Conservation (phyloP, 2,797 vertebrate genomes). For the Sebastes iracundus region DNA sequence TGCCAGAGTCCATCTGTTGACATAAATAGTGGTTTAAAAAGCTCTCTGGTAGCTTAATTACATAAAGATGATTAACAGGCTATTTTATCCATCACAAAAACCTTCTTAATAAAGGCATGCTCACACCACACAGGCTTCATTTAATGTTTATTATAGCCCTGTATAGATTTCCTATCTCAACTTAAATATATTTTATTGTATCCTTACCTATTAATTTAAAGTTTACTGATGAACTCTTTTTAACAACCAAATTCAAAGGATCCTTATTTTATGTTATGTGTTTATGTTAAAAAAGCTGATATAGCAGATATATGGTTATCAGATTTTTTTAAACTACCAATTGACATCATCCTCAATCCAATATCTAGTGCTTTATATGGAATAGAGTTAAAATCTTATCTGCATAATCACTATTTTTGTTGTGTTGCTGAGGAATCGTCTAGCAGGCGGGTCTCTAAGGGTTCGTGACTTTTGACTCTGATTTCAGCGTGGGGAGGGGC, state of each 20-base stretch:
- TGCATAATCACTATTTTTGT: neutral
- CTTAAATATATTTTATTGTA: neutral
- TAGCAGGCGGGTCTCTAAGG: constrained; percentile 24
- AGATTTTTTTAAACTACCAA: neutral
- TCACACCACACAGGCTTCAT: neutral
- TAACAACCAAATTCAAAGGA: neutral
- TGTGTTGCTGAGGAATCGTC: constrained; percentile 6
- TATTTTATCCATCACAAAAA: too few relatives aligned
- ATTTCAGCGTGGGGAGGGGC: constrained; percentile 42
- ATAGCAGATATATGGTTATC: neutral
- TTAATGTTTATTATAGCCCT: neutral
- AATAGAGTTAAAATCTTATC: neutral
- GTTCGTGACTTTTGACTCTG: constrained; percentile 58
- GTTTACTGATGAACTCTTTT: neutral
- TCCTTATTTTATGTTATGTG: neutral
- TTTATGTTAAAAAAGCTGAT: neutral
- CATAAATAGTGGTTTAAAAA: neutral
- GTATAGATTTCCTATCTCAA: neutral
- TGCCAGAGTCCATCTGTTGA: neutral
- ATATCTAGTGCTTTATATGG: neutral
- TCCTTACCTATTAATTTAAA: neutral
- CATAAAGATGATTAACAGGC: neutral
- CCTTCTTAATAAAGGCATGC: neutral
- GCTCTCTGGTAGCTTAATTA: neutral
- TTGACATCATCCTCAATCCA: neutral